phyloP scores from a whole-genome alignment of 2,888 invertebrate genomes.

The Xylota sylvarum region DNA sequence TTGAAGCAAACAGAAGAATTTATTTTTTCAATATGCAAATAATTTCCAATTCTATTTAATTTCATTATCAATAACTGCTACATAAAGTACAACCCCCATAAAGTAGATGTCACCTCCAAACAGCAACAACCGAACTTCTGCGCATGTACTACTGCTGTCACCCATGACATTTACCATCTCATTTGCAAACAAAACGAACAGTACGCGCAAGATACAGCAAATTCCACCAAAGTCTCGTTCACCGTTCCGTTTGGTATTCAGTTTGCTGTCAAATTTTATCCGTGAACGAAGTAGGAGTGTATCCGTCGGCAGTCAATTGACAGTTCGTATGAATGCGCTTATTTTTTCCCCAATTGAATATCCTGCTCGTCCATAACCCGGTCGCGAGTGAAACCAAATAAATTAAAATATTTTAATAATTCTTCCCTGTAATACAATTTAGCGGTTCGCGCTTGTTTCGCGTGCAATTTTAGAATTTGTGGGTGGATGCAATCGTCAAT shows the following conservation, averaged over 20 bases:
- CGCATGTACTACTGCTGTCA: conserved; percentile 56
- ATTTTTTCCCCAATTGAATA: conserved; percentile 15
- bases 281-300: conserved; percentile 28
- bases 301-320: conserved; percentile 46
- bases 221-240: conserved; percentile 38
- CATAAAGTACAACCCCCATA: background rate
- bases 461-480: conserved; percentile 23
- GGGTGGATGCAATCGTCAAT: conserved; percentile 48
- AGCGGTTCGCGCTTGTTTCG: background rate
- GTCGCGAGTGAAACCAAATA: conserved; percentile 7
- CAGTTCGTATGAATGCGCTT: conserved; percentile 44
- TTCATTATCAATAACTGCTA: too few species aligned
- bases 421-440: background rate
- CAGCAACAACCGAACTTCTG: background rate
- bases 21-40: too few species aligned
- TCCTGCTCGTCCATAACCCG: background rate
- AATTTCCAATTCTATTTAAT: too few species aligned
- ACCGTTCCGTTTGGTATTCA: conserved; percentile 50
- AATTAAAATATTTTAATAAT: conserved; percentile 2
- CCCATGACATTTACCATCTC: conserved; percentile 10
- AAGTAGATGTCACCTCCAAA: conserved; percentile 35
- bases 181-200: conserved; percentile 46
- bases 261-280: conserved; percentile 73
- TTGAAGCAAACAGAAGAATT: too few species aligned
- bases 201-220: conserved; percentile 8